These are phyloP conservation scores for Acleris sparsana DNA, from an alignment of 2,888 invertebrate genomes.

Conservation along the genomic window DNA sequence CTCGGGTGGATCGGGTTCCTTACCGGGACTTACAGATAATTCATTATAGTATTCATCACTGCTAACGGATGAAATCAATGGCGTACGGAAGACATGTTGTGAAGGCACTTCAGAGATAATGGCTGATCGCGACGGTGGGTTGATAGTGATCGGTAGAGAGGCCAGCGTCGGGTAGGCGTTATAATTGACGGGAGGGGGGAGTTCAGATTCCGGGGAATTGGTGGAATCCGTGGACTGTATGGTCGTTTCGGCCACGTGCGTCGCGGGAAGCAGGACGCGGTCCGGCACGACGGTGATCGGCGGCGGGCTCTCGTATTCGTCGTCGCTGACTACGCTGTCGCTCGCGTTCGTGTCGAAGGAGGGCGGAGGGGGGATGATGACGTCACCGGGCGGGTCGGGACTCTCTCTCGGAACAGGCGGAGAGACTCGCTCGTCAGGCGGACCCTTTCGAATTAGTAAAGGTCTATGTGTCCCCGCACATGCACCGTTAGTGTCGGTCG, in stretches of 20 bases:
- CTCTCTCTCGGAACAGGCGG: conserved; percentile 61
- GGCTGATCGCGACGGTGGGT: conserved; percentile 50
- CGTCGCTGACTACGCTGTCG: conserved; percentile 60
- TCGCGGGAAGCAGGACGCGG: conserved; percentile 68
- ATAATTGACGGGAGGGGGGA: conserved; percentile 78
- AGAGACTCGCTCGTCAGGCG: conserved; percentile 59
- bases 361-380: conserved; percentile 80
- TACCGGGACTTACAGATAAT: conserved; percentile 66
- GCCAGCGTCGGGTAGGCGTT: conserved; percentile 63
- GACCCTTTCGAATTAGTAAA: conserved; percentile 72
- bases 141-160: conserved; percentile 37
- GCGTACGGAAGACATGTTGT: conserved; percentile 64
- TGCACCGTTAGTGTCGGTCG: conserved; percentile 76
- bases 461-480: conserved; percentile 66
- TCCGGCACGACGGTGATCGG: conserved; percentile 72
- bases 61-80: conserved; percentile 53
- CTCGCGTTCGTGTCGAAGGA: conserved; percentile 75
- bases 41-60: conserved; percentile 63
- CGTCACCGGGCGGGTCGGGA: conserved; percentile 70
- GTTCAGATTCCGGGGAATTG: conserved; percentile 69
- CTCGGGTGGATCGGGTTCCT: conserved; percentile 67
- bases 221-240: conserved; percentile 74
- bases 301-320: conserved; percentile 57
- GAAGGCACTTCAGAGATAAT: conserved; percentile 70
- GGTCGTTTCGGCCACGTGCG: conserved; percentile 73